Percentiles rank a stretch among this genome's conserved stretches.
Evolutionary conservation across 2,113 vertebrate species (phyloP).

Genomic region (Coregonus clupeaformis): DNA sequence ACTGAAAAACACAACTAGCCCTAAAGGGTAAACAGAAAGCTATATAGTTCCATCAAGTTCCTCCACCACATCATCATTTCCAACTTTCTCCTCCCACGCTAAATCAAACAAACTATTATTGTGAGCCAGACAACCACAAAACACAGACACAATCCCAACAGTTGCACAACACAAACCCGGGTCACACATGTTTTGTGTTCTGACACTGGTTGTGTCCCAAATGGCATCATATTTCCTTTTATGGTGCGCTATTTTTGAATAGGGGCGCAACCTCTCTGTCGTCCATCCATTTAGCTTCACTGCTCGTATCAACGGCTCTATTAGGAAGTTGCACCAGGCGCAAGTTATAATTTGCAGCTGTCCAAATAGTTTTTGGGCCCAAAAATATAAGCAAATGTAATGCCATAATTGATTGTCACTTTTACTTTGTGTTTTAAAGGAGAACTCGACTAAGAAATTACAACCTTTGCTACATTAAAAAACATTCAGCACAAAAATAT

Average conservation of each 20-base stretch:
- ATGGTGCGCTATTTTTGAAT: too few species aligned
- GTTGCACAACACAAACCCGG: neutral
- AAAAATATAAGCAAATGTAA: neutral
- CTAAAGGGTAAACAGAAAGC: conserved; percentile 1
- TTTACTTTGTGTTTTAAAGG: neutral
- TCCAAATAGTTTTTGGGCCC: neutral
- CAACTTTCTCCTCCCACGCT: conserved; percentile 1
- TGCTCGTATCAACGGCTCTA: neutral
- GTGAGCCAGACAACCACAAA: neutral
- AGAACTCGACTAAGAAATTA: neutral
- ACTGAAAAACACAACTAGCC: neutral
- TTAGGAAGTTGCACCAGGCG: neutral
- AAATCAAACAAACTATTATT: conserved; percentile 9
- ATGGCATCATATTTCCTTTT: too few species aligned
- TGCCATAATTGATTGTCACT: conserved; percentile 2
- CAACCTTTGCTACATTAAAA: neutral
- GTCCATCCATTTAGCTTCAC: neutral
- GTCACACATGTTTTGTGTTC: neutral
- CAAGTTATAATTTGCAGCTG: neutral
- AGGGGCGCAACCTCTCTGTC: too few species aligned
- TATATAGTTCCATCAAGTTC: neutral
- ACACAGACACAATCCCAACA: neutral
- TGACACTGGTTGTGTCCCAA: neutral
- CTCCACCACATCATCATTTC: neutral
- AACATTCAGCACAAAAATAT: neutral